A percentile compares a stretch with the other conserved stretches of the same genome.
These are phyloP conservation scores for Andrena minutula DNA, from an alignment of 2,888 invertebrate species.

Conservation along the genomic window DNA sequence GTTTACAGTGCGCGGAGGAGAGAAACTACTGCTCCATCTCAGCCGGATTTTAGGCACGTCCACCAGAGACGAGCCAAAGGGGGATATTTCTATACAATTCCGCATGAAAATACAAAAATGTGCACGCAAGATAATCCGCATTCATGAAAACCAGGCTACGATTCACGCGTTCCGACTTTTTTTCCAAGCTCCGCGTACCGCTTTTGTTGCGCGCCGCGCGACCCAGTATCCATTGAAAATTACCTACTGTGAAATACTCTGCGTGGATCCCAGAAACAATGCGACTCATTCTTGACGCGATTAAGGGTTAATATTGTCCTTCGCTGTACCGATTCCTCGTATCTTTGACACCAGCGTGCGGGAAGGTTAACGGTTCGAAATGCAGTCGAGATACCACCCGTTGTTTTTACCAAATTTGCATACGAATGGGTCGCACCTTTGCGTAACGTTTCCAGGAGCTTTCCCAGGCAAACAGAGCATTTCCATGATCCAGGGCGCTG, in stretches of 20 bases:
- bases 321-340: background rate
- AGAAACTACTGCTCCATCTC: too few relatives aligned
- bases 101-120: background rate
- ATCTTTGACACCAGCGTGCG: background rate
- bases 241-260: constrained; percentile 1
- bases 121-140: constrained; percentile 20
- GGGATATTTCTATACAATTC: background rate
- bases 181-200: constrained; percentile 9
- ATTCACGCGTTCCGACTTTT: constrained; percentile 23
- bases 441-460: constrained; percentile 2
- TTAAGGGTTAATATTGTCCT: background rate
- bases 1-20: too few relatives aligned
- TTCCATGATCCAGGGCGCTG: background rate
- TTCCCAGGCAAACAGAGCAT: background rate
- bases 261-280: background rate
- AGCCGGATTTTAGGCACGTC: too few relatives aligned
- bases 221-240: constrained; percentile 28
- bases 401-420: constrained; percentile 6
- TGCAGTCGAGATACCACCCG: background rate
- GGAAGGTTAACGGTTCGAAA: background rate
- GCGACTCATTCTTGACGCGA: background rate
- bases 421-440: background rate
- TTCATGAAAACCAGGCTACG: constrained; percentile 21
- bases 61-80: background rate
- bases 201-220: constrained; percentile 28